phyloP scores from a whole-genome alignment of 1,140 invertebrate species.

The Heliconius melpomene region DNA sequence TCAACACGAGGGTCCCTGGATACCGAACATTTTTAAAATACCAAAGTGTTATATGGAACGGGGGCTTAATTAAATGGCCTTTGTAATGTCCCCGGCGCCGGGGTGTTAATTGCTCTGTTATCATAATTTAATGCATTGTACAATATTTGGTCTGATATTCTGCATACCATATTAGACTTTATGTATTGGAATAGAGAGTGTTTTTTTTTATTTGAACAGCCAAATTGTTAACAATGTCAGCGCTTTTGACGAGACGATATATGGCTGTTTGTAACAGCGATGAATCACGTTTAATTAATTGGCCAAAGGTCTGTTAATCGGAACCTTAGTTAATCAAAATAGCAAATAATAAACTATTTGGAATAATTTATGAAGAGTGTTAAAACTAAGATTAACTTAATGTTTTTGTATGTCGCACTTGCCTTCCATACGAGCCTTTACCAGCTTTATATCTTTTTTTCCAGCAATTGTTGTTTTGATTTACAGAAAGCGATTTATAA shows the following conservation, averaged over 20 bases:
- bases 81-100: slow-evolving; percentile 30
- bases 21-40: slow-evolving; percentile 53
- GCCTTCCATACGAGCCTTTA: neutral
- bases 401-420: neutral
- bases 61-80: slow-evolving; percentile 50
- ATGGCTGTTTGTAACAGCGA: slow-evolving; percentile 19
- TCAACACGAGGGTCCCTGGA: slow-evolving; percentile 33
- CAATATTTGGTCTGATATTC: slow-evolving; percentile 29
- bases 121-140: slow-evolving; percentile 43
- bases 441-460: neutral
- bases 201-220: neutral
- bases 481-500: neutral
- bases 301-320: neutral
- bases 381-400: neutral
- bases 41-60: slow-evolving; percentile 44
- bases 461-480: neutral
- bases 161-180: slow-evolving; percentile 17
- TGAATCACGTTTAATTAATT: slow-evolving; percentile 22
- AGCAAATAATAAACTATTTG: neutral
- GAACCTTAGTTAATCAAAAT: neutral
- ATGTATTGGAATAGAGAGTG: slow-evolving; percentile 1
- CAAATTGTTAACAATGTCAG: slow-evolving; percentile 19
- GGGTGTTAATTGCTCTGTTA: slow-evolving; percentile 44
- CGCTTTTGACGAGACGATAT: slow-evolving; percentile 11
- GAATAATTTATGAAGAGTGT: neutral